Evolutionary conservation across 2,888 invertebrate species (phyloP).

Genomic region (Clepsis dumicolana): DNA sequence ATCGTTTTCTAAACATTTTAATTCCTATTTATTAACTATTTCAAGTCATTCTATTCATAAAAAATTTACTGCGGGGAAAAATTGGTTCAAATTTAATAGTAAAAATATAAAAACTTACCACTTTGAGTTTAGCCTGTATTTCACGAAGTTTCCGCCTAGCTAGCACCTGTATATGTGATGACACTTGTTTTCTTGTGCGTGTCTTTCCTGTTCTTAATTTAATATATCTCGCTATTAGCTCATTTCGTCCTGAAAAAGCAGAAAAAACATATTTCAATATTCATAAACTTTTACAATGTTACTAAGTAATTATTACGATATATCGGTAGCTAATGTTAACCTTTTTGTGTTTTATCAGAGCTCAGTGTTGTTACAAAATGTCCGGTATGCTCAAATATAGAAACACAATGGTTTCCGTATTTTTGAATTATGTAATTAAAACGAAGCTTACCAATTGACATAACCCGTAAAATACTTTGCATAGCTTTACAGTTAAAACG

Average conservation of each 20-base stretch:
- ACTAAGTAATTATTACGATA: neutral
- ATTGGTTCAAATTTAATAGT: neutral
- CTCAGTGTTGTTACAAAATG: neutral
- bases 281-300: neutral
- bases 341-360: neutral
- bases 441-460: constrained; percentile 63
- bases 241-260: constrained; percentile 96
- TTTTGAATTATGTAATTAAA: constrained; percentile 50
- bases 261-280: neutral
- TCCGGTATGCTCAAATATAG: neutral
- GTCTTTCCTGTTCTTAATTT: constrained; percentile 99
- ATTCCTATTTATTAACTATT: too few relatives aligned
- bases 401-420: constrained; percentile 11
- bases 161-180: constrained; percentile 99
- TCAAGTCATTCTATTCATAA: too few relatives aligned
- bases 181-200: constrained; percentile 99
- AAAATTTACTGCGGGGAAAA: too few relatives aligned
- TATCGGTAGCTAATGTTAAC: neutral
- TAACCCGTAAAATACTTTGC: constrained; percentile 73
- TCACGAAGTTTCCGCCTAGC: constrained; percentile 99
- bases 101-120: constrained; percentile 90
- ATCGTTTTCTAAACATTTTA: neutral
- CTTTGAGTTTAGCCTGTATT: constrained; percentile 99
- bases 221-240: constrained; percentile 99
- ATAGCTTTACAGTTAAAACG: constrained; percentile 70